Conservation (phyloP, 2,113 vertebrate genomes). For the Rhodinocichla rosea region DNA sequence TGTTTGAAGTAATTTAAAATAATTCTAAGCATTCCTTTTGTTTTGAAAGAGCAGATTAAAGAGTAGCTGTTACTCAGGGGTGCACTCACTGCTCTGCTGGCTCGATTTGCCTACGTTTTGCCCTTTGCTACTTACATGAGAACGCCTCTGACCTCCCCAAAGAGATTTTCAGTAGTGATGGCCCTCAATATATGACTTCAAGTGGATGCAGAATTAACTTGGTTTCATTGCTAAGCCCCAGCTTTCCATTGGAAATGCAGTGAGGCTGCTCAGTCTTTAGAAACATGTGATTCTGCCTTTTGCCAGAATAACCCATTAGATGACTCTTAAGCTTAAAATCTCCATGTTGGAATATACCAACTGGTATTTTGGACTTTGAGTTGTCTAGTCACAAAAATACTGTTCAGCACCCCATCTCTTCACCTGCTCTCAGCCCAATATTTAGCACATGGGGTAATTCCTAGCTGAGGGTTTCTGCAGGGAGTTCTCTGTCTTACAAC, state of each 20-base stretch:
- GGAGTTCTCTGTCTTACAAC: background rate
- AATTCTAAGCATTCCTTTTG: background rate
- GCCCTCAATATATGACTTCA: background rate
- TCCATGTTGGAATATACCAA: background rate
- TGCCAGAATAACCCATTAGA: background rate
- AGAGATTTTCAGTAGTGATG: background rate
- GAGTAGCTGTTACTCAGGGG: background rate
- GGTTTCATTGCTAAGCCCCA: background rate
- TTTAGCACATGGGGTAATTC: background rate
- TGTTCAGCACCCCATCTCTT: background rate
- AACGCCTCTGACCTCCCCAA: background rate
- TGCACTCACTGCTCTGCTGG: background rate
- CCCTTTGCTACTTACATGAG: background rate
- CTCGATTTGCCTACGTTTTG: background rate
- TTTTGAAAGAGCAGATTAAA: background rate
- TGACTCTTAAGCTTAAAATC: background rate
- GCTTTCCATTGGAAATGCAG: background rate
- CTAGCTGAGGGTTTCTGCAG: rapidly evolving
- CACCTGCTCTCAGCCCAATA: background rate
- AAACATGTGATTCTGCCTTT: background rate
- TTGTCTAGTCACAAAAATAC: background rate
- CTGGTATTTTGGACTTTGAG: background rate
- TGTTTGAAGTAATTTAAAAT: background rate
- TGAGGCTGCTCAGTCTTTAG: background rate
- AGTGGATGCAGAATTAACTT: background rate